Base-by-base conservation (phyloP, 2,888 invertebrate genomes). In the Drosophila robusta region DNA sequence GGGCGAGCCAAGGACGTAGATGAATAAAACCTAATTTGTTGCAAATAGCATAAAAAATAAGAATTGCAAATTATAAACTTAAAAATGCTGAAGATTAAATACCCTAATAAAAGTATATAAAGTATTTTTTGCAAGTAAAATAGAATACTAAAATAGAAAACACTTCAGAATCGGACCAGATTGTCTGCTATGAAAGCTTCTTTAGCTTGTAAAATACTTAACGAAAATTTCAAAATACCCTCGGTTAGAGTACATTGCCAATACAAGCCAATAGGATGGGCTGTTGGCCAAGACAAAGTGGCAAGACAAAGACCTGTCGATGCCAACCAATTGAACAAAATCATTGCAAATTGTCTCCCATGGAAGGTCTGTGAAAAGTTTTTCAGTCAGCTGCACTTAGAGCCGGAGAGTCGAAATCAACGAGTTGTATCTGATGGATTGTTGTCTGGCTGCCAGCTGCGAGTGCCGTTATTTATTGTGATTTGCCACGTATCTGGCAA, bases 11-110 rank as follows among this genome's bases (percentile, higher is more conserved):
- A 36, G 56, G 55, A 64, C 60, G 32, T 52, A 42, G 72, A 55
- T 50, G 51, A 80, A 76, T 73, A 78, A 82, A 85, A 80, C 83
- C 84, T 75, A 87, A 87, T 85, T 85, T 81, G 74, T 70, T 58
- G 54, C 70, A 80, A 81, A 80, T 87, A 75, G 78, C 80, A 87
- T 75, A 68, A 78, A 54, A 73, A 41, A 14, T 24, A 52, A 18
- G 5, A 46, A 39, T 14, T 1, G 24, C 4, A 29, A 49, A 22
- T 12, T 14, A 12, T 7, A 7, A 8, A 4, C 9, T 14, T 36
- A 38, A 8, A 45, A 29, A 22, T 38, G 22, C n/a, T 18, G 47
- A 45, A 42, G 14, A 14, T 4, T 16, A 18, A 9, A 64, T 54
- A 16, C 52, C 4, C 61, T 60, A 8, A 39, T 16, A 39, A 1